These are phyloP conservation scores for Numenius arquata DNA, from an alignment of 2,113 vertebrate species.

Conservation along the genomic window DNA sequence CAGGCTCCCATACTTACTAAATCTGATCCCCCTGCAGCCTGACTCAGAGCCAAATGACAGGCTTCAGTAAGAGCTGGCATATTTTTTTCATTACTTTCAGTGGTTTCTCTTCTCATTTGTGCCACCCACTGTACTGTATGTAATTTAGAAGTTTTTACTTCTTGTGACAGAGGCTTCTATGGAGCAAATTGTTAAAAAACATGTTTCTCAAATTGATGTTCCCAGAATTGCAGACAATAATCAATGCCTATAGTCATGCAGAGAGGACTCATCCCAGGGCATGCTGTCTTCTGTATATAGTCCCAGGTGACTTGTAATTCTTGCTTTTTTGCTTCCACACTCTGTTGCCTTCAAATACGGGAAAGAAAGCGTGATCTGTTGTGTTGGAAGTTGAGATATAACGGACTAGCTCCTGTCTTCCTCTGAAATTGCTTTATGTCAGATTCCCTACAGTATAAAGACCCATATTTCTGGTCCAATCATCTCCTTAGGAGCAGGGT, in stretches of 20 bases:
- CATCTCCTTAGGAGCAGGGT: neutral
- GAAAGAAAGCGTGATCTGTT: neutral
- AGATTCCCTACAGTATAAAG: neutral
- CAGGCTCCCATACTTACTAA: neutral
- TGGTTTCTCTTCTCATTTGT: neutral
- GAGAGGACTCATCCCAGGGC: neutral
- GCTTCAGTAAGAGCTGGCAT: neutral
- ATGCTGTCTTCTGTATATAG: neutral
- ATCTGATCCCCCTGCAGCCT: neutral
- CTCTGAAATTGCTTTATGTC: neutral
- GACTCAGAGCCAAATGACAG: neutral
- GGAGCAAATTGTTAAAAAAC: neutral
- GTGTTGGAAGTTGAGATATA: neutral
- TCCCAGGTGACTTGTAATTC: neutral
- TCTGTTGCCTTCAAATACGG: neutral
- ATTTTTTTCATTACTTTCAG: neutral
- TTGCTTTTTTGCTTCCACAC: neutral
- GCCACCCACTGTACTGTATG: neutral
- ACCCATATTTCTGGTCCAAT: neutral
- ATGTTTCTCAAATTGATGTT: neutral
- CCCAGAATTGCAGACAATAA: neutral
- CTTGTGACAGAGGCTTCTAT: neutral
- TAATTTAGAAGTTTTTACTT: neutral
- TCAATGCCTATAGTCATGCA: neutral
- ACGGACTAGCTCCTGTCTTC: neutral